Evolutionary conservation across 2,797 vertebrate genomes (phyloP).

Genomic region (Acipenser transmontanus): DNA sequence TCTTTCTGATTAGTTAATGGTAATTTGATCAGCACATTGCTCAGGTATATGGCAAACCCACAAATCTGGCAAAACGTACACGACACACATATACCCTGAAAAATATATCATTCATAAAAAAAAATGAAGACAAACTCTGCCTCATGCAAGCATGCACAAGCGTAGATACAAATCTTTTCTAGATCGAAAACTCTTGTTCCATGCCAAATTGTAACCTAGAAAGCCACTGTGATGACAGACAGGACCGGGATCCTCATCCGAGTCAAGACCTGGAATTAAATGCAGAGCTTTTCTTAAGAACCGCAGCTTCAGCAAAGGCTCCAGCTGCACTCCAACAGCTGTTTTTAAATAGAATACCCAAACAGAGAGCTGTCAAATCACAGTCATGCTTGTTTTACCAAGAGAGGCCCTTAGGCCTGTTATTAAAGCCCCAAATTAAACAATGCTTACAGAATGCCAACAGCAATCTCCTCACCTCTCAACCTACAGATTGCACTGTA

Average conservation of each 20-base stretch:
- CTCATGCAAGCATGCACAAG: conserved; percentile 61
- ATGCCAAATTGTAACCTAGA: conserved; percentile 56
- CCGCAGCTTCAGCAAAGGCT: conserved; percentile 30
- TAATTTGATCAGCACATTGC: conserved; percentile 24
- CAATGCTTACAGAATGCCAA: conserved; percentile 20
- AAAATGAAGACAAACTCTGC: neutral
- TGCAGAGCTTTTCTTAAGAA: conserved; percentile 56
- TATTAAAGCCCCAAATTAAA: conserved; percentile 42
- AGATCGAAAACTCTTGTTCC: conserved; percentile 18
- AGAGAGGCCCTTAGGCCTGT: conserved; percentile 39
- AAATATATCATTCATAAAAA: conserved; percentile 6
- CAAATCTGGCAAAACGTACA: conserved; percentile 19
- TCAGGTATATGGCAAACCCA: conserved; percentile 6
- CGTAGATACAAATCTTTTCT: too few species aligned
- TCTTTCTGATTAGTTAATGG: conserved; percentile 18
- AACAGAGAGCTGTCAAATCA: conserved; percentile 32
- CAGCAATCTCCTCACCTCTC: too few species aligned
- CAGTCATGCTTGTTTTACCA: conserved; percentile 44
- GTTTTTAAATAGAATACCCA: conserved; percentile 37
- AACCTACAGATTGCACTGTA: too few species aligned
- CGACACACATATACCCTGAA: conserved; percentile 12
- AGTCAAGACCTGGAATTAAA: conserved; percentile 71
- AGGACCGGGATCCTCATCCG: conserved; percentile 62
- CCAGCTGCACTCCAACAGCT: conserved; percentile 34
- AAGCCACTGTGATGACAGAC: conserved; percentile 56